These are phyloP conservation scores for Linepithema humile DNA, from an alignment of 1,140 invertebrate species.

Conservation along the genomic window DNA sequence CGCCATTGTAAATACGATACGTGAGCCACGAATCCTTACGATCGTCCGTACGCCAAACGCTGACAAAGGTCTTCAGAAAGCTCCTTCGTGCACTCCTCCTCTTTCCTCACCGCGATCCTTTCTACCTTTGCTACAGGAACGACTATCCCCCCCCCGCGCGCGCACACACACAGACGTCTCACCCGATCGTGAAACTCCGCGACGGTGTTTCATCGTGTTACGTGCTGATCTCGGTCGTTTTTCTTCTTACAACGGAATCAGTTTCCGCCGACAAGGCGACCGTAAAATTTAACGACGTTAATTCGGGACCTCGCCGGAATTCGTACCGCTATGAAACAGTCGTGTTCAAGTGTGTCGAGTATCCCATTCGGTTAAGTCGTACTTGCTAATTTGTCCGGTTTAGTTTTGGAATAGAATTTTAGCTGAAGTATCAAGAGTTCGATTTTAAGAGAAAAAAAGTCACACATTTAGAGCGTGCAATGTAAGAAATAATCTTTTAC, in stretches of 20 bases:
- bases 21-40: conserved; percentile 57
- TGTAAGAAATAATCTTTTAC: neutral
- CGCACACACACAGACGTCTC: neutral
- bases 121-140: neutral
- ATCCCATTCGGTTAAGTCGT: neutral
- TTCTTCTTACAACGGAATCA: conserved; percentile 71
- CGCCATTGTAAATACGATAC: conserved; percentile 54
- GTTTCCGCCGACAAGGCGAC: conserved; percentile 70
- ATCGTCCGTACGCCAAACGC: conserved; percentile 55
- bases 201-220: conserved; percentile 64
- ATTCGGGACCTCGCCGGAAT: conserved; percentile 56
- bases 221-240: conserved; percentile 60
- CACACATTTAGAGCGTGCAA: neutral
- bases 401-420: neutral
- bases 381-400: conserved; percentile 1
- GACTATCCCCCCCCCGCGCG: neutral
- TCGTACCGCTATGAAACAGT: conserved; percentile 10
- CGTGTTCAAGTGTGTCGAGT: neutral
- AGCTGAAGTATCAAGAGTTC: neutral
- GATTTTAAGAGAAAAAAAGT: neutral
- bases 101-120: neutral
- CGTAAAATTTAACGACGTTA: conserved; percentile 72
- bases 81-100: neutral
- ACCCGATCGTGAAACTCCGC: conserved; percentile 57
- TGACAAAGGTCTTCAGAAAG: conserved; percentile 66